phyloP scores from a whole-genome alignment of 1,140 invertebrate species.

The Drosophila bocki region DNA sequence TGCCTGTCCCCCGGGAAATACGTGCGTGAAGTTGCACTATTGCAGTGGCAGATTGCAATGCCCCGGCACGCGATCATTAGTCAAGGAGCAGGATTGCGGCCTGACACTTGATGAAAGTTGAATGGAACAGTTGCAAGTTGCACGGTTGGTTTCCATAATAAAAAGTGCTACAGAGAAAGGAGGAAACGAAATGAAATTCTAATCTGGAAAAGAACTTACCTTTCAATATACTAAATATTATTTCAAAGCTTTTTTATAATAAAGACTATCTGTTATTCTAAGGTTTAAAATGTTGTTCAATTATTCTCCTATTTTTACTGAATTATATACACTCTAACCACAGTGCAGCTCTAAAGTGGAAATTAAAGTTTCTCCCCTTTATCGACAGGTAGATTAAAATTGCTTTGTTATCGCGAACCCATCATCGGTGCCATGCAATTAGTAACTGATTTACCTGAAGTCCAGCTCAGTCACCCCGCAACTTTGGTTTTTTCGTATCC shows the following conservation, averaged over 20 bases:
- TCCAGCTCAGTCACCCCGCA: not conserved
- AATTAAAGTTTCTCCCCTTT: not conserved
- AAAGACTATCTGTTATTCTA: too few relatives aligned
- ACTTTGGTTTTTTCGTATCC: slow-evolving; percentile 15
- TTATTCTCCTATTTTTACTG: too few relatives aligned
- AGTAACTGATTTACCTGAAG: slow-evolving; percentile 37
- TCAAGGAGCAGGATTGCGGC: slow-evolving; percentile 50
- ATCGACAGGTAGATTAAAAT: slow-evolving; percentile 35
- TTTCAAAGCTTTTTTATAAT: not conserved
- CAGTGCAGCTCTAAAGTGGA: not conserved
- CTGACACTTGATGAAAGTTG: slow-evolving; percentile 67
- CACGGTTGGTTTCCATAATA: not conserved
- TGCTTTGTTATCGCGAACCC: slow-evolving; percentile 30
- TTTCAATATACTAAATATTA: not conserved
- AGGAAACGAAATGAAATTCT: not conserved
- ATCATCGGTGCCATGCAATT: slow-evolving; percentile 48
- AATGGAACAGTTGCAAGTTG: slow-evolving; percentile 3
- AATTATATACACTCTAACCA: not conserved
- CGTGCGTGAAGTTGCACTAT: slow-evolving; percentile 61
- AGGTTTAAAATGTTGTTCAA: too few relatives aligned
- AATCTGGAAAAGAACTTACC: not conserved
- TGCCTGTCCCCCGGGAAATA: slow-evolving; percentile 40
- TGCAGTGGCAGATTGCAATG: slow-evolving; percentile 62
- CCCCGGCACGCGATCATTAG: slow-evolving; percentile 81
- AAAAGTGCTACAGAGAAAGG: not conserved